phyloP scores from a whole-genome alignment of 2,888 invertebrate genomes.

The Stenodema calcarata region DNA sequence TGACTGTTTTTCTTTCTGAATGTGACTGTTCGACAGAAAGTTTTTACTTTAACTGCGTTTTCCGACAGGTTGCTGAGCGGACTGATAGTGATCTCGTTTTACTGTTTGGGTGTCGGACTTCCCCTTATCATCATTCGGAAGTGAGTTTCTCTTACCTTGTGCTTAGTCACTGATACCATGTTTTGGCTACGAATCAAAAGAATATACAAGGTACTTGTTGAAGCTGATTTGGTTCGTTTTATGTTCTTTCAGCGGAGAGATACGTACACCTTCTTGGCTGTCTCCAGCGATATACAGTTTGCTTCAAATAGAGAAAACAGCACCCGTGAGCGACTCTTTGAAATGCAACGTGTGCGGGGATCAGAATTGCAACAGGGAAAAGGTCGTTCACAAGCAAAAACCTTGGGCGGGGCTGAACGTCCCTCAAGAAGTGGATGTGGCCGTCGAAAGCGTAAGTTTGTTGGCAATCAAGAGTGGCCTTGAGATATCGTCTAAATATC shows the following conservation, averaged over 20 bases:
- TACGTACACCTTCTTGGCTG: slow-evolving; percentile 14
- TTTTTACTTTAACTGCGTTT: neutral
- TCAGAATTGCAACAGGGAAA: slow-evolving; percentile 68
- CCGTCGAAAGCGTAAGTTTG: slow-evolving; percentile 74
- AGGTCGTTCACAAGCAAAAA: slow-evolving; percentile 63
- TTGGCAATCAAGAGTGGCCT: too few relatives aligned
- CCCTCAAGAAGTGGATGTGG: slow-evolving; percentile 74
- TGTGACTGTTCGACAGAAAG: neutral
- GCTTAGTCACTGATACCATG: neutral
- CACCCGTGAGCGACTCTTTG: neutral
- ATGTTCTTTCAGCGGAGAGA: slow-evolving; percentile 1
- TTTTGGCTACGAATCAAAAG: neutral
- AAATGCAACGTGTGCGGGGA: slow-evolving; percentile 69
- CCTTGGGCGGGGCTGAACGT: slow-evolving; percentile 75
- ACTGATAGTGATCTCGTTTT: slow-evolving; percentile 61
- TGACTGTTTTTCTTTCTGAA: too few relatives aligned
- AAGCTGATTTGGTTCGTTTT: neutral
- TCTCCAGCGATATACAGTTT: neutral
- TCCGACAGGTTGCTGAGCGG: slow-evolving; percentile 60
- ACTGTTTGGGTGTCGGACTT: slow-evolving; percentile 62
- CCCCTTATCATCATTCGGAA: slow-evolving; percentile 60
- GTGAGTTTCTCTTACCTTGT: neutral
- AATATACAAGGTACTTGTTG: neutral
- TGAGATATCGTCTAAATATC: too few relatives aligned
- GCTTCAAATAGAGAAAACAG: neutral